Evolutionary conservation across 2,888 invertebrate species (phyloP), one percentile per base, ranked within the genome.

Genomic region (Chirona hameri): DNA sequence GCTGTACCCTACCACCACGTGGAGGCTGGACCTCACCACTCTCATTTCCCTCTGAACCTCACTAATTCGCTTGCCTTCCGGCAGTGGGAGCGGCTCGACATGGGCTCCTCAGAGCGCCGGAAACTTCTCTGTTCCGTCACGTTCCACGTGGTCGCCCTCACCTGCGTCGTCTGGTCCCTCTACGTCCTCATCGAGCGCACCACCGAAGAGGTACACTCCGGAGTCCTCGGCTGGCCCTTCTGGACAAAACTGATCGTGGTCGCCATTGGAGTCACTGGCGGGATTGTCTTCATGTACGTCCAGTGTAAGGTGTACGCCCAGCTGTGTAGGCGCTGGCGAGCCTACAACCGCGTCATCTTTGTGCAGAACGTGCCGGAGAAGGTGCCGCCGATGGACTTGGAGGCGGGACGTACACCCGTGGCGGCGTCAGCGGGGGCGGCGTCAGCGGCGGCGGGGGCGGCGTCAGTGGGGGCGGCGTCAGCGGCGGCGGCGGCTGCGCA

Each of bases 231-330:
- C 86, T 98, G 98, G 98, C 97, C 97, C 79, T 98, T 98, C 89
- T 98, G 98, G 98, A 98, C 97, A 85, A 98, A 98, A 90, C 90
- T 98, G 85, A 95, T 97, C 83, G 98, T 98, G 84, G 97, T 98
- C 69, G 97, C 97, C 39, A 97, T 98, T 84, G 98, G 98, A 24
- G 95, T 97, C 88, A 96, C 97, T 21, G 98, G 98, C 81, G 98
- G 97, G 82, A 93, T 96, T 82, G 97, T 98, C 85, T 97, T 98
- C 89, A 97, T 98, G 96, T 98, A 98, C 88, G 97, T 98, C 86
- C 98, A 97, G 89, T 98, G 98, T 89, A 94, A 96, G 88, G 95
- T 97, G 89, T 98, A 98, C 89, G 91, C 97, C 87, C 95, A 95
- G 88, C 91, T 98, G 84, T 96, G 97, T 89, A 93, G 94, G 87